Conservation (phyloP, 35 echinoderm and acorn worm species). For the Apostichopus parvimensis region DNA sequence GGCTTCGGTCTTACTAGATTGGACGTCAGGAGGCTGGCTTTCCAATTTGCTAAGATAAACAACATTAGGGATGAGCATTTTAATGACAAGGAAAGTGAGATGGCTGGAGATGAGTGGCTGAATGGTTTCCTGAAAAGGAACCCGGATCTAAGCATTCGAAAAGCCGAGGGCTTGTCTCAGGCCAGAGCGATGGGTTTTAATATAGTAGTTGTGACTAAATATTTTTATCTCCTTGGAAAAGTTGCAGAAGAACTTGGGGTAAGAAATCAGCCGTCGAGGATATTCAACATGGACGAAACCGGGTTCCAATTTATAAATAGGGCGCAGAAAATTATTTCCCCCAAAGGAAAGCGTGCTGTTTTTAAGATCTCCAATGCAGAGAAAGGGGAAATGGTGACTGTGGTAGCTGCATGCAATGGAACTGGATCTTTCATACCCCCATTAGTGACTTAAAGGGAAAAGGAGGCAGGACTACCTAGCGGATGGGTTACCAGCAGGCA, state of each 20-base stretch:
- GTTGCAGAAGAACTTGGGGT: constrained; percentile 16
- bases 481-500: constrained; percentile 55
- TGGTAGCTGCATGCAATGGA: constrained; percentile 39
- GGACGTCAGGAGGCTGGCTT: too few relatives aligned
- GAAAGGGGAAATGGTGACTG: constrained; percentile 31
- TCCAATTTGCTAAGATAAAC: constrained; percentile 12
- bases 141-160: constrained; percentile 26
- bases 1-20: constrained; percentile 40
- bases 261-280: constrained; percentile 6
- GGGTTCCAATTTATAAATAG: background rate
- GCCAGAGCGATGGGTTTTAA: constrained; percentile 22
- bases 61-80: constrained; percentile 13
- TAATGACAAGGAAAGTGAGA: background rate
- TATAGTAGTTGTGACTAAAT: constrained; percentile 30
- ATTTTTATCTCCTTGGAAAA: constrained; percentile 26
- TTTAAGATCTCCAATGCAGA: constrained; percentile 33
- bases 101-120: constrained; percentile 30
- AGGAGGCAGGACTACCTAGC: constrained; percentile 31
- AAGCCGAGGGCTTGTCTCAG: too few relatives aligned
- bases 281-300: constrained; percentile 18
- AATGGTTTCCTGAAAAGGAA: constrained; percentile 40
- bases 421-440: constrained; percentile 50
- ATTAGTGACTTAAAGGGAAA: constrained; percentile 50
- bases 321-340: constrained; percentile 31
- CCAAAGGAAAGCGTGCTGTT: constrained; percentile 31